Evolutionary conservation across 1,140 invertebrate species (phyloP).

Genomic region (Caenorhabditis latens): DNA sequence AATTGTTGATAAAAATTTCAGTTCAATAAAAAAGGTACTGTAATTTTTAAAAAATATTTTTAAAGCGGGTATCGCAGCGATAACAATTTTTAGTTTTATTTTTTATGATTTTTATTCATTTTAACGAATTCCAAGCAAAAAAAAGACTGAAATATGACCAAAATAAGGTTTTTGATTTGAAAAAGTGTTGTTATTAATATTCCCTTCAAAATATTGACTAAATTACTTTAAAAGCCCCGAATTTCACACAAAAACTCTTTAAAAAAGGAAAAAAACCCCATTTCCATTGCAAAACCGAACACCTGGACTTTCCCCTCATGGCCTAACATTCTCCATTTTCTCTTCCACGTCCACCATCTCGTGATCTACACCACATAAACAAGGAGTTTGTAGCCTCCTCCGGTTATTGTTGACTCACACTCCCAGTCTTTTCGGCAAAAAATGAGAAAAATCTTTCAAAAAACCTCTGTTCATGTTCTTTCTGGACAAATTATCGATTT

Average conservation of each 20-base stretch:
- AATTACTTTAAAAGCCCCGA: too few relatives aligned
- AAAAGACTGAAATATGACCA: too few relatives aligned
- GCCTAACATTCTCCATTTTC: background rate
- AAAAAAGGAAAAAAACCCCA: background rate
- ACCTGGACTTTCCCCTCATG: background rate
- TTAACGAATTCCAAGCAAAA: too few relatives aligned
- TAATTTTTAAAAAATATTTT: background rate
- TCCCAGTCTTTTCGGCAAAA: background rate
- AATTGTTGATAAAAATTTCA: too few relatives aligned
- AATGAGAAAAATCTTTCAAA: background rate
- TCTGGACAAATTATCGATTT: background rate
- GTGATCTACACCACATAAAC: constrained; percentile 25
- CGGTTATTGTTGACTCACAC: background rate
- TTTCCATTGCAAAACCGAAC: background rate
- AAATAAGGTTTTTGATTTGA: too few relatives aligned
- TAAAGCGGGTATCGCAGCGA: background rate
- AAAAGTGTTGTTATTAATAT: too few relatives aligned
- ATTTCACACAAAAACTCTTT: too few relatives aligned
- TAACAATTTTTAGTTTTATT: too few relatives aligned
- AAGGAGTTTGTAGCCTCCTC: constrained; percentile 14
- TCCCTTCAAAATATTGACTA: too few relatives aligned
- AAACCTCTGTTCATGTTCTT: background rate
- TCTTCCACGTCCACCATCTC: too few relatives aligned
- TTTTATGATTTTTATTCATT: too few relatives aligned
- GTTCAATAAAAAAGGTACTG: background rate